These are phyloP conservation scores for Hypothenemus hampei DNA, from an alignment of 1,140 invertebrate species.

Conservation along the genomic window DNA sequence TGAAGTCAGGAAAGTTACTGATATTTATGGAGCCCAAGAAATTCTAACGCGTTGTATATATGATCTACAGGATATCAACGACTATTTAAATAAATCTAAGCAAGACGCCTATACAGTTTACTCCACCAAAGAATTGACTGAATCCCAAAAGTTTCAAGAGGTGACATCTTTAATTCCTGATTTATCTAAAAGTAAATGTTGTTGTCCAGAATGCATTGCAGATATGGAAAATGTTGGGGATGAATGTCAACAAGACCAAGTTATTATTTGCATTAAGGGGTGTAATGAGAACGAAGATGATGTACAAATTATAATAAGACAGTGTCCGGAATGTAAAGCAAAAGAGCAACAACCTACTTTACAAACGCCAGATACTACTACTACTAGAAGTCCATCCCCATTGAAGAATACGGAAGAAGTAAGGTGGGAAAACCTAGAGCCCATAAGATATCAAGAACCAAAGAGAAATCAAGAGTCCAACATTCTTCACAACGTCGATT, in stretches of 20 bases:
- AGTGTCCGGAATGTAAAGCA: slow-evolving; percentile 31
- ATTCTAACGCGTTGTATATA: slow-evolving; percentile 17
- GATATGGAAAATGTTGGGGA: neutral
- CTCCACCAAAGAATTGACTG: neutral
- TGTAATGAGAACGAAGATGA: slow-evolving; percentile 30
- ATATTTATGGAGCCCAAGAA: slow-evolving; percentile 12
- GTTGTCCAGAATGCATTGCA: slow-evolving; percentile 7
- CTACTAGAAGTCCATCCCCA: neutral
- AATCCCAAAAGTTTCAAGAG: neutral
- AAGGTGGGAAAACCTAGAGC: too few species aligned
- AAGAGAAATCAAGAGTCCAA: slow-evolving; percentile 6
- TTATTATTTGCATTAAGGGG: slow-evolving; percentile 33
- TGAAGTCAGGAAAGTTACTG: slow-evolving; percentile 1
- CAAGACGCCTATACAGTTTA: slow-evolving; percentile 6
- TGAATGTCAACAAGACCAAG: slow-evolving; percentile 20
- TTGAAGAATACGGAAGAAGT: too few species aligned
- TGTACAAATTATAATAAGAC: slow-evolving; percentile 31
- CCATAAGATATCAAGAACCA: too few species aligned
- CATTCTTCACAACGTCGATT: slow-evolving; percentile 14
- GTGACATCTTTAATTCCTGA: neutral
- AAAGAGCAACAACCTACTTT: neutral
- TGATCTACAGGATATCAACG: slow-evolving; percentile 13
- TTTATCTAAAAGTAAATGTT: neutral
- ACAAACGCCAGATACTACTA: neutral
- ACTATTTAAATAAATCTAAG: slow-evolving; percentile 7